Conservation (phyloP, 2,888 invertebrate genomes). For the Conchocele bisecta region DNA sequence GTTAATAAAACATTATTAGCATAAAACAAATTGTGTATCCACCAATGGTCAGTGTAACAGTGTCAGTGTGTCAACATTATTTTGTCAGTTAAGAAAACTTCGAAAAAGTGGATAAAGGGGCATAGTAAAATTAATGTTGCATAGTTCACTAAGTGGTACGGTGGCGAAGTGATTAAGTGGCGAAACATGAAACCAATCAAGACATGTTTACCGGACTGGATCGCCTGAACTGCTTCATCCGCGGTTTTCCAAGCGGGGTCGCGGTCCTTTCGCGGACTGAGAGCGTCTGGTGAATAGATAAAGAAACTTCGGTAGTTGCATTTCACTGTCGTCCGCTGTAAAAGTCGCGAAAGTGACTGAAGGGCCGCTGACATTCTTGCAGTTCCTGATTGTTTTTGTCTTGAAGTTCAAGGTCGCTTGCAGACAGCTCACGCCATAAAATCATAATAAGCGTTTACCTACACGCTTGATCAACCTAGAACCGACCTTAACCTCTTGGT, state of each 20-base stretch:
- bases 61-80: too few species aligned
- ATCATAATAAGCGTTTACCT: slow-evolving; percentile 24
- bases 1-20: too few species aligned
- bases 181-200: too few species aligned
- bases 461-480: neutral
- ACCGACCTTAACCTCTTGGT: slow-evolving; percentile 2
- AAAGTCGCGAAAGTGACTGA: slow-evolving; percentile 19
- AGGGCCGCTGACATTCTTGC: slow-evolving; percentile 18
- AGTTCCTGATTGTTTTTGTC: too few species aligned
- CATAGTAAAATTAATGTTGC: too few species aligned
- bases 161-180: too few species aligned
- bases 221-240: slow-evolving; percentile 90
- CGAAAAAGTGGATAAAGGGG: too few species aligned
- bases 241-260: slow-evolving; percentile 88
- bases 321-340: slow-evolving; percentile 26
- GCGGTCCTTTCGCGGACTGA: slow-evolving; percentile 89
- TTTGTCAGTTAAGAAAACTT: too few species aligned
- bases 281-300: slow-evolving; percentile 91
- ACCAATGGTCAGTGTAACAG: too few species aligned
- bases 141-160: too few species aligned
- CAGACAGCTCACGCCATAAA: slow-evolving; percentile 2
- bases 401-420: slow-evolving; percentile 22
- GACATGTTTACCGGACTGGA: slow-evolving; percentile 90
- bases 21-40: too few species aligned
- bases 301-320: slow-evolving; percentile 84